Base-by-base conservation (phyloP, 2,113 vertebrate genomes). In the Mugil cephalus region DNA sequence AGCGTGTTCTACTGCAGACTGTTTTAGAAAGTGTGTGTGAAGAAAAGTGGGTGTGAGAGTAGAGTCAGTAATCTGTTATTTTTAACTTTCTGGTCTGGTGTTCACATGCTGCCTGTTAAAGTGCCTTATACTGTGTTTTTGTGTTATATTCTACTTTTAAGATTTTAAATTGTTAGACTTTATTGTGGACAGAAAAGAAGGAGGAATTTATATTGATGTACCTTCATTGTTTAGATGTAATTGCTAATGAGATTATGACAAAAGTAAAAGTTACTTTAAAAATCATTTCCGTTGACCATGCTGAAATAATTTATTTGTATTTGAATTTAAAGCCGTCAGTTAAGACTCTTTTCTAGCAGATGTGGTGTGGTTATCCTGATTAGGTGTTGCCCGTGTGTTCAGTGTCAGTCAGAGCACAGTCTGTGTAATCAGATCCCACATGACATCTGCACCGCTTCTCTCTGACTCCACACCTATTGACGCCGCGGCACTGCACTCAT, bases 381-480 rank as follows among this genome's bases (percentile, higher is more conserved):
- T 67, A 43, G 19, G 64, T 46, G 34, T 55, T 55, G 18, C 40
- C 43, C 63, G 48, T 79, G 64, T 83, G 69, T 68, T 70, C 67
- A 58, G 73, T 77, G 52, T 77, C 68, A 75, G 58, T 77, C 72
- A 71, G 58, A 78, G 53, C 58, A 63, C 65, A 65, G 68, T 70
- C 55, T 74, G 30, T 70, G 82, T 89, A 92, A 91, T 82, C 34
- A 88, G 86, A 92, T 82, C 84, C 81, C 55, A 39, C 46, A 45
- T 21, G 62, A 86, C 88, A 85, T 80, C 65, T 83, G 78, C 52
- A 76, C 71, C 50, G 58, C 60, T 79, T 80, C 60, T 71, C 51
- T 69, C 21, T 71, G 65, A 66, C 68, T 59, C 45, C 18, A 71
- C 55, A 71, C 55, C 38, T 61, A 70, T 62, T 30, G 24, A 30